Conservation (phyloP, 2,888 invertebrate species). For the Aphodius sticticus region DNA sequence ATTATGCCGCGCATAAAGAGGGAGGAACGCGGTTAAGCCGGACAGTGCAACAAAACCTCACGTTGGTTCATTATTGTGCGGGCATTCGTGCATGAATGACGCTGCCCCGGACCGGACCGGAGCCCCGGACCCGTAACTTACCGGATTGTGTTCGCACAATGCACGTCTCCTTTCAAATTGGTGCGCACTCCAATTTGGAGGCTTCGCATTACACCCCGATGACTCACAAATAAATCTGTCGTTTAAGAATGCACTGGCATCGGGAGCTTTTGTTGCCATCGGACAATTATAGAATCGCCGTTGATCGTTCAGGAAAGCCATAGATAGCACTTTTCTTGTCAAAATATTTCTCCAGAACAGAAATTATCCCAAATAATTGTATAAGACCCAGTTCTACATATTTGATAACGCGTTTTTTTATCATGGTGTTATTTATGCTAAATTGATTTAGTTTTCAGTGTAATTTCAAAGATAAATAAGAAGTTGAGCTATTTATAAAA, state of each 20-base stretch:
- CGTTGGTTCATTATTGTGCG: neutral
- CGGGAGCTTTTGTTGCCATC: neutral
- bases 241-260: neutral
- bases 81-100: neutral
- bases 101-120: neutral
- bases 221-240: neutral
- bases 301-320: neutral
- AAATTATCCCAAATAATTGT: too few relatives aligned
- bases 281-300: neutral
- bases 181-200: neutral
- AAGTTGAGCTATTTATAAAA: too few relatives aligned
- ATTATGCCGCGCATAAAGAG: neutral
- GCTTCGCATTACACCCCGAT: neutral
- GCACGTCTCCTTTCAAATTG: neutral
- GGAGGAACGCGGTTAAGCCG: neutral
- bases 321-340: neutral
- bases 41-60: conserved; percentile 4
- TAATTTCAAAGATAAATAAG: too few relatives aligned
- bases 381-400: too few relatives aligned
- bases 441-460: too few relatives aligned
- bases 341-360: neutral
- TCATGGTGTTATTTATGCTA: too few relatives aligned
- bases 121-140: neutral
- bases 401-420: too few relatives aligned
- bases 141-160: neutral